Evolutionary conservation across 2,888 invertebrate species (phyloP).

Genomic region (Aphidoletes aphidimyza): DNA sequence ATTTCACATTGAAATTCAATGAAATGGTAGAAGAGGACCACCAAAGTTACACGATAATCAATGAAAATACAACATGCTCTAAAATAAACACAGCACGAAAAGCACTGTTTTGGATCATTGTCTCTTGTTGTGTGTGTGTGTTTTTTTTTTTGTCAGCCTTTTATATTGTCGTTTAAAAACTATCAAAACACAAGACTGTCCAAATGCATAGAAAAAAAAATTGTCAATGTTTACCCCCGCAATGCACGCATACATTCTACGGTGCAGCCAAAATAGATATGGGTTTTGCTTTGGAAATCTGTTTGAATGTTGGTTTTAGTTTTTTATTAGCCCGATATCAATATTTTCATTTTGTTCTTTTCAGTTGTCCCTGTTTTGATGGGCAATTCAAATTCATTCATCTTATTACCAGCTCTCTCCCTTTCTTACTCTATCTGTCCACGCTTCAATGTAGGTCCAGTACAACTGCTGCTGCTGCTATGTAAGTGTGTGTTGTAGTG

Average conservation of each 20-base stretch:
- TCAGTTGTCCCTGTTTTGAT: neutral
- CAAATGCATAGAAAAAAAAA: neutral
- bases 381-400: conserved; percentile 25
- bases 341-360: conserved; percentile 5
- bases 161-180: conserved; percentile 41
- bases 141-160: neutral
- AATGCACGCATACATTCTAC: neutral
- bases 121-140: neutral
- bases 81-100: conserved; percentile 42
- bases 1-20: neutral
- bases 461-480: neutral
- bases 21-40: neutral
- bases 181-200: conserved; percentile 18
- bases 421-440: neutral
- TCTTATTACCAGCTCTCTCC: no score
- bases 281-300: neutral
- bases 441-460: conserved; percentile 17
- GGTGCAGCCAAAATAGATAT: neutral
- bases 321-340: conserved; percentile 2
- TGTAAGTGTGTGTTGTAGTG: no score
- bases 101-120: neutral
- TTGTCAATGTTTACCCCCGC: conserved; percentile 30
- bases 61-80: neutral
- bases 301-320: neutral
- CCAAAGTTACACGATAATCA: conserved; percentile 29